Evolutionary conservation across 2,113 vertebrate species (phyloP).

Genomic region (Aegypius monachus): DNA sequence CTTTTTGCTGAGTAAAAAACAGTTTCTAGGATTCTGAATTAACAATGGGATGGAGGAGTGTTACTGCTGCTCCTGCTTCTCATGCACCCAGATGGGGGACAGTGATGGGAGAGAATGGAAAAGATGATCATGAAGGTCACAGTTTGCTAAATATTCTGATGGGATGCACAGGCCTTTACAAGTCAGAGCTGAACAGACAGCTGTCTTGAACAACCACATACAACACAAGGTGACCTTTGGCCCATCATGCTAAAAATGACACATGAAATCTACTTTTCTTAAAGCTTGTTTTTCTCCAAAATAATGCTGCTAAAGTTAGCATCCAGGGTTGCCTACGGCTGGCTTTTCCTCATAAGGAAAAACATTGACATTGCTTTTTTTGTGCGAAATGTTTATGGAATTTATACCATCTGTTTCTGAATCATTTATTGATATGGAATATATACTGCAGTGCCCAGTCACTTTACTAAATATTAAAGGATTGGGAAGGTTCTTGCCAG

Average conservation of each 20-base stretch:
- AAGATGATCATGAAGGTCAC: not conserved
- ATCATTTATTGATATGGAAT: slow-evolving; percentile 12
- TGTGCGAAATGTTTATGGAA: slow-evolving; percentile 34
- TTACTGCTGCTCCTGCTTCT: not conserved
- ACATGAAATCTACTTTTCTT: not conserved
- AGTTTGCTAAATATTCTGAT: not conserved
- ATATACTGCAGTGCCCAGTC: not conserved
- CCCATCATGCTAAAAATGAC: not conserved
- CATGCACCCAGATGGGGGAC: not conserved
- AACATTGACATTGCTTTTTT: not conserved
- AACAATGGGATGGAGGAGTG: not conserved
- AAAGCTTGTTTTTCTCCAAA: not conserved
- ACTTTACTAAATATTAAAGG: not conserved
- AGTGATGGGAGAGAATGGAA: not conserved
- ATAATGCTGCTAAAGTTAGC: not conserved
- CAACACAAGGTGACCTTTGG: not conserved
- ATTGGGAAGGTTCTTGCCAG: not conserved
- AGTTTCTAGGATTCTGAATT: not conserved
- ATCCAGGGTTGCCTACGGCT: not conserved
- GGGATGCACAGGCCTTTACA: not conserved
- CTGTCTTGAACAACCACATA: not conserved
- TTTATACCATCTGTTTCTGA: slow-evolving; percentile 38
- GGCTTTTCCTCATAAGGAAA: not conserved
- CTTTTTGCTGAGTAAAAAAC: not conserved
- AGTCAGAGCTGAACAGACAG: not conserved